Evolutionary conservation across 2,797 vertebrate genomes (phyloP), one percentile per base, ranked within the genome.

Genomic region (Pelodytes ibericus): DNA sequence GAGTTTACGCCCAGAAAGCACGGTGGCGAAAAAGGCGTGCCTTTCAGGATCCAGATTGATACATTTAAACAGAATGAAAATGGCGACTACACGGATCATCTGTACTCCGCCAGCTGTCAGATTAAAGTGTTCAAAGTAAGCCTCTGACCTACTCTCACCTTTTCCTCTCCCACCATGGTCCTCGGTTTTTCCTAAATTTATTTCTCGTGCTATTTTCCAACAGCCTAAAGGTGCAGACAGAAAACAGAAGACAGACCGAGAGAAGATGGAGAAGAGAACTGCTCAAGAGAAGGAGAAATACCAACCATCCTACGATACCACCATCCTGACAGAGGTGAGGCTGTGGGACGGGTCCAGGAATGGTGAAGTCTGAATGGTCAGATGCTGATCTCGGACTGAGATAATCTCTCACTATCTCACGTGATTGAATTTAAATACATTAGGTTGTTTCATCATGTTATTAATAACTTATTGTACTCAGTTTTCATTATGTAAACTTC

Each of bases 111-210:
- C 86, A 98, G 96, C 92, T 98, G 96, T 88, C 97, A 98, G 89
- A 93, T 99, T 92, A 99, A 98, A 90, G 96, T 99, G 77, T 99
- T 99, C 88, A 99, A 99, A 95, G 97, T 98, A 88, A 25, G 82
- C 57, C 3, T 31, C 13, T 0, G 3, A n/a, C 24, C 24, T 20
- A 13, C 2, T 44, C n/a, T 22, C 11, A 7, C 4, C 4, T 53
- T 3, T 20, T 3, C n/a, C 0, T 53, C 49, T 11, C 11, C n/a
- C 2, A 39, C 6, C 6, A 36, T 13, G 1, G 33, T 36, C 6
- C n/a, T 13, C 36, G 36, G 36, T 39, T 39, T n/a, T n/a, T n/a
- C n/a, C n/a, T n/a, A n/a, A n/a, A n/a, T n/a, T n/a, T n/a, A n/a
- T n/a, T n/a, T n/a, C n/a, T n/a, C 18, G 13, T 47, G 4, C 18